phyloP scores from a whole-genome alignment of 1,140 invertebrate genomes.

The Macrotrachela quadricornifera region DNA sequence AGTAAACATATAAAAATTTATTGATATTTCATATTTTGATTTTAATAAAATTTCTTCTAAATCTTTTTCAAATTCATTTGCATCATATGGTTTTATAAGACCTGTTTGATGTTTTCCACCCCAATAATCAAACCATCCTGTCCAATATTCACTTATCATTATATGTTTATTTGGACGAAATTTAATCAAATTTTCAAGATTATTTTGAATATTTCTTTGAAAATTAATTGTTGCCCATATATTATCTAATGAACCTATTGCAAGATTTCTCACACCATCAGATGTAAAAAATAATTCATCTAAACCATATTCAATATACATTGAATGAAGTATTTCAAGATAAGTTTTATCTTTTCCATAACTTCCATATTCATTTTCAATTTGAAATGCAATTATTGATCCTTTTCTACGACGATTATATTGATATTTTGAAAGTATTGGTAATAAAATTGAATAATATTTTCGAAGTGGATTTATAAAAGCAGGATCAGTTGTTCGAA shows the following conservation, averaged over 20 bases:
- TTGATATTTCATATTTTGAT: constrained; percentile 42
- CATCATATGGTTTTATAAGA: too few relatives aligned
- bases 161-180: constrained; percentile 18
- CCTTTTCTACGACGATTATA: constrained; percentile 46
- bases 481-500: constrained; percentile 10
- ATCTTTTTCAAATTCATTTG: constrained; percentile 30
- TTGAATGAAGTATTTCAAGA: constrained; percentile 31
- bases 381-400: constrained; percentile 57
- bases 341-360: constrained; percentile 42
- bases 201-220: constrained; percentile 19
- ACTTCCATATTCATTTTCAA: constrained; percentile 75
- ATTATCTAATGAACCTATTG: constrained; percentile 9
- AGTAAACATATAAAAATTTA: constrained; percentile 49
- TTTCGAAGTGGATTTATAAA: constrained; percentile 39
- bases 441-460: constrained; percentile 41
- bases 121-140: constrained; percentile 67
- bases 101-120: constrained; percentile 39
- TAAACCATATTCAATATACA: constrained; percentile 37
- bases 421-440: constrained; percentile 35
- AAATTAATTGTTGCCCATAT: constrained; percentile 15
- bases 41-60: constrained; percentile 39
- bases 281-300: constrained; percentile 59
- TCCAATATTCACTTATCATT: constrained; percentile 72
- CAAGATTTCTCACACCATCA: constrained; percentile 26
- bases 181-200: constrained; percentile 19